phyloP scores from a whole-genome alignment of 2,888 invertebrate genomes.

The Dichetophora obliterata region DNA sequence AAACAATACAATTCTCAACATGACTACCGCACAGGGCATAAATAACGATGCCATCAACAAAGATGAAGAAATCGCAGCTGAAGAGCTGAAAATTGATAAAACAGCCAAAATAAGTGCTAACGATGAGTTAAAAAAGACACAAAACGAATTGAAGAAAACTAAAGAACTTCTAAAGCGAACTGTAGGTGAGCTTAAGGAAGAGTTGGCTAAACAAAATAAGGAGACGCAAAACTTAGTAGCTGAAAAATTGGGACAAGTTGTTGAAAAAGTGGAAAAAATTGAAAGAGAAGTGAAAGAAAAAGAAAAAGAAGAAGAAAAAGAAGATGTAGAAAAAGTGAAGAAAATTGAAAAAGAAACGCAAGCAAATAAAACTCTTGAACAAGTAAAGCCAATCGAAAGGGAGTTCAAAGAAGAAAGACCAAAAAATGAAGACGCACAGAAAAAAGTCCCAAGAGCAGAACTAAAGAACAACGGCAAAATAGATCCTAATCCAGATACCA shows the following conservation, averaged over 20 bases:
- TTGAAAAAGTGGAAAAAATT: conserved; percentile 66
- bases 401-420: not conserved
- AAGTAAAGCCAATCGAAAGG: not conserved
- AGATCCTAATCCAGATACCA: conserved; percentile 9
- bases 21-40: conserved; percentile 53
- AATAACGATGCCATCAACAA: conserved; percentile 71
- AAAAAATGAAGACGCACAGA: not conserved
- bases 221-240: conserved; percentile 62
- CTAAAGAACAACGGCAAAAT: not conserved
- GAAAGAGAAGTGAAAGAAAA: conserved; percentile 69
- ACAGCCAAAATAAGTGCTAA: conserved; percentile 48
- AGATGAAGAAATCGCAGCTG: conserved; percentile 67
- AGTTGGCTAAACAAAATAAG: conserved; percentile 67
- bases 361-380: conserved; percentile 4
- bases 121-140: conserved; percentile 64
- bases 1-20: not conserved
- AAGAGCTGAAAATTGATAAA: conserved; percentile 58
- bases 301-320: not conserved
- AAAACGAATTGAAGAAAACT: conserved; percentile 62
- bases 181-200: conserved; percentile 70
- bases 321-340: not conserved
- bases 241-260: conserved; percentile 62
- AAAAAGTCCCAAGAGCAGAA: not conserved
- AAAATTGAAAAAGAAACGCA: not conserved
- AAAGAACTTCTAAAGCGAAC: conserved; percentile 65